Conservation (phyloP, 2,113 vertebrate species). For the Myotis lucifugus region DNA sequence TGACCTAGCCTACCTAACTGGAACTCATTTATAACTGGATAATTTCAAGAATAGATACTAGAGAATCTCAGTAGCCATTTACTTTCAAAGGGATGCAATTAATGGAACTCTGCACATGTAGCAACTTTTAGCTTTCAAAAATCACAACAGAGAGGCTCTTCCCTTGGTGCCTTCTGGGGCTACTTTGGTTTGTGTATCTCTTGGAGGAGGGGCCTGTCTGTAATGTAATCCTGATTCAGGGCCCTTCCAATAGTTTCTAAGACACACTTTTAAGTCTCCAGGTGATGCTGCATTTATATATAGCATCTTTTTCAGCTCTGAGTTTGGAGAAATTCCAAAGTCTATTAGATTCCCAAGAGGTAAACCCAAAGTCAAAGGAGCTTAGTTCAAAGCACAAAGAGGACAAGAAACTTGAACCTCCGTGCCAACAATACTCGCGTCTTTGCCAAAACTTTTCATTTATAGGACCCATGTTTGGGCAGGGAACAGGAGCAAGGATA, state of each 20-base stretch:
- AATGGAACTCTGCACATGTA: not conserved
- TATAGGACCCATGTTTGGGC: not conserved
- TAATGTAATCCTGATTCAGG: not conserved
- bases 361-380: not conserved
- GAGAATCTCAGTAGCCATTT: not conserved
- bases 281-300: not conserved
- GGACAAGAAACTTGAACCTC: not conserved
- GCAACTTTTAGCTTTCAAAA: not conserved
- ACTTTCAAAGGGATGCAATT: not conserved
- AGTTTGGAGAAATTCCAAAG: not conserved
- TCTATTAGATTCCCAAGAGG: not conserved
- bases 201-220: not conserved
- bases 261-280: slow-evolving; percentile 16
- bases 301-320: not conserved
- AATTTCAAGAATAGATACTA: not conserved
- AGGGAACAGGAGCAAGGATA: not conserved
- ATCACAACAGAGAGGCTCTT: not conserved
- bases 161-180: not conserved
- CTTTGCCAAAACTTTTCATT: not conserved
- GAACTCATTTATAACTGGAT: not conserved
- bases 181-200: not conserved
- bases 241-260: not conserved
- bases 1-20: not conserved
- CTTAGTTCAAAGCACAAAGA: not conserved
- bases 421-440: not conserved